Evolutionary conservation across 1,140 invertebrate genomes (phyloP).

Genomic region (Calephelis virginiensis): DNA sequence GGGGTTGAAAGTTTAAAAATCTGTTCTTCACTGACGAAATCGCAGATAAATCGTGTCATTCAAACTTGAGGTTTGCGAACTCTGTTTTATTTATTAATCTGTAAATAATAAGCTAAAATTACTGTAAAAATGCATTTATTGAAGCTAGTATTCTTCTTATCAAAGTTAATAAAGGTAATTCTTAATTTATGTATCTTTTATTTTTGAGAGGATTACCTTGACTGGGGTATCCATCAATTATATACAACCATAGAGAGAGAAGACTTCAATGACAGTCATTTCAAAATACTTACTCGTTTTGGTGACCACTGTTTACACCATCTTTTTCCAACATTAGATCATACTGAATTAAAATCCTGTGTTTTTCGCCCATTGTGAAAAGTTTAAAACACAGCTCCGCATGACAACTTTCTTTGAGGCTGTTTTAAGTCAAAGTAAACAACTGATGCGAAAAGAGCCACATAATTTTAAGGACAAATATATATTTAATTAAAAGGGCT

Average conservation of each 20-base stretch:
- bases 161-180: no score
- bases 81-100: no score
- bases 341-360: slow-evolving; percentile 80
- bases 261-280: slow-evolving; percentile 74
- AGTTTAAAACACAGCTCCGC: slow-evolving; percentile 52
- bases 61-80: no score
- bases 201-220: slow-evolving; percentile 72
- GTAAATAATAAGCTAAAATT: no score
- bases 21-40: no score
- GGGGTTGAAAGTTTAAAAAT: no score
- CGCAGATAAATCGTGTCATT: no score
- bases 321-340: slow-evolving; percentile 89
- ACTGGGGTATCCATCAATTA: slow-evolving; percentile 90
- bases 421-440: slow-evolving; percentile 54
- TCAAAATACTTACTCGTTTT: slow-evolving; percentile 85
- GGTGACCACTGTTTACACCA: slow-evolving; percentile 90
- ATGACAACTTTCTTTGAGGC: slow-evolving; percentile 51
- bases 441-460: slow-evolving; percentile 54
- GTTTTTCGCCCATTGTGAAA: slow-evolving; percentile 60
- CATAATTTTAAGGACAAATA: slow-evolving; percentile 45
- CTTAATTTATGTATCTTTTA: no score
- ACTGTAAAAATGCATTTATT: no score
- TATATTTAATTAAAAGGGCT: slow-evolving; percentile 3
- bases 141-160: no score
- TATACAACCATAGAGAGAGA: slow-evolving; percentile 86